Base-by-base conservation (phyloP, 2,888 invertebrate genomes). In the Drosophila tripunctata region DNA sequence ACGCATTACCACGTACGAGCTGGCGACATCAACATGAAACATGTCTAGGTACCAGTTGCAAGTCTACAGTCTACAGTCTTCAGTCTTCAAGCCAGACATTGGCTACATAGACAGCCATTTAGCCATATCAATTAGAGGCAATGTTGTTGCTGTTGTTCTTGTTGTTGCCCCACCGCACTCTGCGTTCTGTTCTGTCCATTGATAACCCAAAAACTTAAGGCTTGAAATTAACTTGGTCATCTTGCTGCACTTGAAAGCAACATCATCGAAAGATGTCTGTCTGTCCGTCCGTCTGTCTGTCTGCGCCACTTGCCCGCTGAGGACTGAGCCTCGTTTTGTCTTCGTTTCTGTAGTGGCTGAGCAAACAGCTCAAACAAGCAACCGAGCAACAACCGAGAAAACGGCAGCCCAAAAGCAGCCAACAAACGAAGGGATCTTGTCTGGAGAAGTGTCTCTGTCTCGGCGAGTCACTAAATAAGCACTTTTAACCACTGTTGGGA, bases 1-100 rank as follows among this genome's bases (percentile, higher is more conserved):
- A 78, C 82, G 84, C 89, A 89, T 90, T 86, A 84, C 90, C 89
- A 89, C 90, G 90, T 89, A 89, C 89, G 72, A 66, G 78, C 67
- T 88, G 89, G 89, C 89, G 89, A 89, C 89, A 89, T 87, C 88
- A 85, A 89, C 89, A 88, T 85, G 77, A 71, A 77, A 79, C 86
- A 83, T 76, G 78, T 83, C 69, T 82, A 78, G 81, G 47, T 70
- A 63, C 41, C 62, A 61, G 63, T 41, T 56, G 64, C 62, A 52
- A 31, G 58, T 27, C 21, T 36, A 31, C 47, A 30, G 31, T 19
- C 31, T 44, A 19, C 24, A 44, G 45, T 58, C 64, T 65, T 38
- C 35, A 36, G 36, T 5, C 24, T 15, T 0, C 43, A 27, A 1
- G 3, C 10, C 43, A 27, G 43, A 57, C 43, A 63, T 55, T 74